Evolutionary conservation across 2,113 vertebrate genomes (phyloP).

Genomic region (Haplochromis burtoni): DNA sequence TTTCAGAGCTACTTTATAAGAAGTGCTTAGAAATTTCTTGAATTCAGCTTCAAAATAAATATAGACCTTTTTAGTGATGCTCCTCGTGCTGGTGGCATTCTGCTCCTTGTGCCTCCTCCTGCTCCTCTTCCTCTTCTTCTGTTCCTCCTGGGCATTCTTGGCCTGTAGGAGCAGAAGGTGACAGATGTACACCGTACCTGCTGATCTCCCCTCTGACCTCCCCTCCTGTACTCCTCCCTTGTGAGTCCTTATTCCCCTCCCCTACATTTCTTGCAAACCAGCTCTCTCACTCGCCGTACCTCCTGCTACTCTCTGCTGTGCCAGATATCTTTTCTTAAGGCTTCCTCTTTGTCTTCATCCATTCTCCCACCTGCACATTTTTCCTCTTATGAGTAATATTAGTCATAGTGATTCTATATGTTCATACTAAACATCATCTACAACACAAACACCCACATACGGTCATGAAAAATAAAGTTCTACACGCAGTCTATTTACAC

Average conservation of each 20-base stretch:
- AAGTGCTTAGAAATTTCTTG: not conserved
- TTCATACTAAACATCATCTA: not conserved
- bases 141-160: conserved; percentile 29
- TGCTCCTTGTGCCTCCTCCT: not conserved
- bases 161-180: conserved; percentile 58
- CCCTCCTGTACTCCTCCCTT: conserved; percentile 21
- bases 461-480: not conserved
- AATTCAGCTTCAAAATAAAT: conserved; percentile 5
- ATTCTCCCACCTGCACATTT: not conserved
- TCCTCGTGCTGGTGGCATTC: not conserved
- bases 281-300: not conserved
- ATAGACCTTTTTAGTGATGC: not conserved
- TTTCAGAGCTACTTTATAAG: not conserved
- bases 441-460: conserved; percentile 9
- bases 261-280: conserved; percentile 9
- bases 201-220: conserved; percentile 50
- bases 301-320: conserved; percentile 3
- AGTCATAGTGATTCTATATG: conserved; percentile 14
- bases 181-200: conserved; percentile 65
- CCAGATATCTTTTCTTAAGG: not conserved
- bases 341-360: not conserved
- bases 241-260: not conserved
- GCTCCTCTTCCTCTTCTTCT: not conserved
- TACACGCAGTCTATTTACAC: not conserved
- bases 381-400: conserved; percentile 7